Base-by-base conservation (phyloP, 1,140 invertebrate genomes). In the Drosophila pectinifera region DNA sequence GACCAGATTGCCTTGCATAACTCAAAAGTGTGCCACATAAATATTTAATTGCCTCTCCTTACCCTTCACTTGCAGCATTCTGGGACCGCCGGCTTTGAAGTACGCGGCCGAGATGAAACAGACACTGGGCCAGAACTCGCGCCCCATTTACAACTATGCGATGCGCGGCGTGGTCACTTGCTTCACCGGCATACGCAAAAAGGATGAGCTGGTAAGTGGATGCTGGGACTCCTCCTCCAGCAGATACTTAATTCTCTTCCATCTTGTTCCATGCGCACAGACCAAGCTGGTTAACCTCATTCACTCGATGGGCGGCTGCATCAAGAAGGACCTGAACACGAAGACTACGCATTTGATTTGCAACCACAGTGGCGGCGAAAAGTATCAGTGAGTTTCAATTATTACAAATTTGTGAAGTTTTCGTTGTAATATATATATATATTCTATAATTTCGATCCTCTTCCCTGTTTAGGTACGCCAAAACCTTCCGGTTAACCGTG, bases 271-370 rank as follows among this genome's bases (percentile, higher is more conserved):
- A n/a, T n/a, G n/a, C n/a, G n/a, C n/a, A n/a, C 55, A 98, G 97
- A 95, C 95, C 68, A 95, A 95, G 90, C 93, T 98, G 82, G 96
- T 97, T 72, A 95, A 95, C 80, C 94, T 97, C 89, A 96, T 98
- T 73, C 98, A 98, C 93, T 95, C 96, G 91, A 98, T 99, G 98
- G 97, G 97, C 72, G 98, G 98, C 16, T 98, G 96, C 83, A 96
- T 99, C 78, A 94, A 97, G 49, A 97, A 96, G 93, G 97, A 98
- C 79, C 96, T 98, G 94, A 95, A 95, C 59, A 94, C 94, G 18
- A 97, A 96, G 91, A 96, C 98, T 61, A 99, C 98, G 48, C 98
- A 99, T 94, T 94, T 99, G 41, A 97, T 99, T 76, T 97, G 98
- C 51, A 96, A 96, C 83, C 94, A 95, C 88, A 96, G 96, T 82